Evolutionary conservation across 2,888 invertebrate species (phyloP).

Genomic region (Apamea sordens): DNA sequence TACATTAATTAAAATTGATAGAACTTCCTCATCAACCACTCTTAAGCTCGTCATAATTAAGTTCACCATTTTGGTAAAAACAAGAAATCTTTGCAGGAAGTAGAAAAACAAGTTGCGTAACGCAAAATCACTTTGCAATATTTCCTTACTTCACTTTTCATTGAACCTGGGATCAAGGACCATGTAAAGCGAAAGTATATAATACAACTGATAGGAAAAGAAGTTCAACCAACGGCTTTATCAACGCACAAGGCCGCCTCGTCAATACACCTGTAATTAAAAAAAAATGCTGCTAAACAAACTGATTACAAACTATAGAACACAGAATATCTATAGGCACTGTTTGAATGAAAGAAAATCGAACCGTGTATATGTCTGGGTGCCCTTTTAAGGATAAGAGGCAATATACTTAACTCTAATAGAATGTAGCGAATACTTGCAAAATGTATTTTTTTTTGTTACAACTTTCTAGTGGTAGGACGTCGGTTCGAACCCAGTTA

Average conservation of each 20-base stretch:
- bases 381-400: background rate
- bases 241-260: slow-evolving; percentile 30
- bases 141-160: background rate
- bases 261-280: slow-evolving; percentile 1
- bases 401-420: background rate
- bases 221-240: slow-evolving; percentile 23
- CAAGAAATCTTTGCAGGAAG: slow-evolving; percentile 24
- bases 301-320: background rate
- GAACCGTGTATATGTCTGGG: background rate
- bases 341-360: background rate
- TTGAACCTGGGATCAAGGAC: slow-evolving; percentile 16
- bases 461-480: too few species aligned
- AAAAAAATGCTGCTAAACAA: slow-evolving; percentile 11
- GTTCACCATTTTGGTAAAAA: background rate
- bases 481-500: too few species aligned
- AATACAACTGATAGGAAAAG: slow-evolving; percentile 10
- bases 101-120: background rate
- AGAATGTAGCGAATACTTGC: background rate
- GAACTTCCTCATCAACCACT: background rate
- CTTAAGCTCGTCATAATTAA: background rate
- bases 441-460: too few species aligned
- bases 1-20: background rate
- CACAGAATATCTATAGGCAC: background rate
- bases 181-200: slow-evolving; percentile 25
- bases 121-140: background rate